Evolutionary conservation across 2,797 vertebrate genomes (phyloP).

Genomic region (Peromyscus eremicus): DNA sequence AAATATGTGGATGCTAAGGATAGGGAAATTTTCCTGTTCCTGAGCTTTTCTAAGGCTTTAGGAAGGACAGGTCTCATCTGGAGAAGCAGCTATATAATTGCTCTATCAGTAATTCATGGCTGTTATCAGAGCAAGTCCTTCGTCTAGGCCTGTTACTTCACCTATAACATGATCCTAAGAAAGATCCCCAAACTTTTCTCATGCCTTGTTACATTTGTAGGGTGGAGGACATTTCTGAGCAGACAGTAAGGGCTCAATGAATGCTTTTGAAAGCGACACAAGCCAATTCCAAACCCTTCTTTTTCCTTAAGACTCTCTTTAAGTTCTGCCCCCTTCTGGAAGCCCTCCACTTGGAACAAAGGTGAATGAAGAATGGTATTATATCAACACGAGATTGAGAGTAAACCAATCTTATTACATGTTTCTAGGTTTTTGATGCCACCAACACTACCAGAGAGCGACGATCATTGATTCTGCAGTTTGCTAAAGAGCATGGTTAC

Average conservation of each 20-base stretch:
- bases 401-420: not conserved
- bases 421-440: slow-evolving; percentile 94
- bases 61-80: not conserved
- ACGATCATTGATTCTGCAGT: slow-evolving; percentile 91
- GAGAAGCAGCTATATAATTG: slow-evolving; percentile 41
- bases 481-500: slow-evolving; percentile 94
- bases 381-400: not conserved
- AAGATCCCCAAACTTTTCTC: slow-evolving; percentile 32
- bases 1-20: not conserved
- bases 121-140: slow-evolving; percentile 33
- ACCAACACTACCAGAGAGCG: slow-evolving; percentile 95
- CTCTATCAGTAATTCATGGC: not conserved
- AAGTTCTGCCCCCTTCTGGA: slow-evolving; percentile 17
- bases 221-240: slow-evolving; percentile 1
- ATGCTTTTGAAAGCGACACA: slow-evolving; percentile 54
- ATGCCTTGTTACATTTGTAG: slow-evolving; percentile 39
- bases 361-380: slow-evolving; percentile 24
- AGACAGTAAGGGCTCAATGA: not conserved
- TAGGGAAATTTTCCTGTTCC: not conserved
- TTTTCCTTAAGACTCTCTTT: slow-evolving; percentile 45
- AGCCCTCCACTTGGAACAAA: slow-evolving; percentile 36
- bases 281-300: slow-evolving; percentile 36
- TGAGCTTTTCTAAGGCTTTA: slow-evolving; percentile 6
- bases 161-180: slow-evolving; percentile 49
- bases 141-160: slow-evolving; percentile 48